A percentile compares a stretch with the other conserved stretches of the same genome.
Conservation (phyloP, 2,113 vertebrate species). For the Prinia subflava region DNA sequence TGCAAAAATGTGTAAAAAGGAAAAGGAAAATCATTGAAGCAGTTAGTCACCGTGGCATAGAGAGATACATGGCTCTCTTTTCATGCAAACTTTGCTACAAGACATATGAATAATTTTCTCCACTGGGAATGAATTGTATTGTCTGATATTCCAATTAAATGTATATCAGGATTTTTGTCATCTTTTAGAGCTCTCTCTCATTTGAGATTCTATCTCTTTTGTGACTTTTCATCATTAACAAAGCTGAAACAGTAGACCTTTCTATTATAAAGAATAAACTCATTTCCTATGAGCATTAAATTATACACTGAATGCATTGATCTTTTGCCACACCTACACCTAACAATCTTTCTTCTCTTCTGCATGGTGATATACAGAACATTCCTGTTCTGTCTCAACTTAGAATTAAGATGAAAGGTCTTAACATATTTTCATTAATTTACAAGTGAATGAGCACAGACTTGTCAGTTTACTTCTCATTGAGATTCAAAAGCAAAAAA, state of each 20-base stretch:
- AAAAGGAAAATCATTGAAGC: neutral
- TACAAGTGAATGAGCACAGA: neutral
- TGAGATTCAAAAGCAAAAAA: neutral
- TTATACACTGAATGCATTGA: constrained; percentile 12
- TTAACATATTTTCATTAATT: constrained; percentile 17
- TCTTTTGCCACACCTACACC: neutral
- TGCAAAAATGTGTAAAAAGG: neutral
- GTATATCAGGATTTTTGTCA: neutral
- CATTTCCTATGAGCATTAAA: constrained; percentile 4
- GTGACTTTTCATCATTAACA: neutral
- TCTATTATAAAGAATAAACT: neutral
- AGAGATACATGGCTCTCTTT: neutral
- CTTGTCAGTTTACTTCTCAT: neutral
- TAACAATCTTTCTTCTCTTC: neutral
- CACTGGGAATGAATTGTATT: neutral
- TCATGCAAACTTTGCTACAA: neutral
- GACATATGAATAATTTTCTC: neutral
- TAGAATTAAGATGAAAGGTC: neutral
- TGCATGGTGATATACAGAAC: neutral
- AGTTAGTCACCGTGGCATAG: neutral
- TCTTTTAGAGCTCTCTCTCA: neutral
- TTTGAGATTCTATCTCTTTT: neutral
- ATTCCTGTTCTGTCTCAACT: neutral
- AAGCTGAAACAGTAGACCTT: neutral
- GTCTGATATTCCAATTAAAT: neutral